Evolutionary conservation across 2,113 vertebrate genomes (phyloP), one percentile per base, ranked within the genome.

Genomic region (Haliaeetus leucogaster): DNA sequence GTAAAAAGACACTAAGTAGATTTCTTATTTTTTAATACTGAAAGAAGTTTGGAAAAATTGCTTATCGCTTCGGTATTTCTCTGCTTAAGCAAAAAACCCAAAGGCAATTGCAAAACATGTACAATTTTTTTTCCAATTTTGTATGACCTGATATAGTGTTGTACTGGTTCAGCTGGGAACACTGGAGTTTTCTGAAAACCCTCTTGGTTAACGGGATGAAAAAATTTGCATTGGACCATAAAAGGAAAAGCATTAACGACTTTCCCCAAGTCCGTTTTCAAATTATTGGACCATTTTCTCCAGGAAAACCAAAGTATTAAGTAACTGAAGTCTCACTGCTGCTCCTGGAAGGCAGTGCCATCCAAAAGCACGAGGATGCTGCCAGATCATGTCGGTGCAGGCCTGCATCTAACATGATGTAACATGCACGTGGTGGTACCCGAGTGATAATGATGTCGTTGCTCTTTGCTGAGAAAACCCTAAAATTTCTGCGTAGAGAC

Each of bases 301-400:
- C 15, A 26, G 26, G 32, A 32, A 79, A 17, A 56, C 2, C 3
- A 5, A 65, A 21, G 7, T 21, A 10, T 42, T 36, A 23, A 45
- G 16, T 32, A 12, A 13, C n/a, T 55, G 45, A 29, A 30, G 19
- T 29, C 40, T 27, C 27, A 5, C 5, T 14, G 30, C 22, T 27
- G 32, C 40, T 66, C 1, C 0, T 6, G 58, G n/a, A 7, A 7
- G 14, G 26, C 67, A 36, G n/a, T 11, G 42, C 42, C 1, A 2
- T 16, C 48, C 22, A 10, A 52, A 27, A 71, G 58, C 32, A 15
- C 1, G 11, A 53, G 13, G 45, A 6, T 36, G 32, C 42, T 70
- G 58, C 10, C 1, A n/a, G 47, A 16, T 30, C 4, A 1, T 30
- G 32, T 29, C 2, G 3, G 36, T 11, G 47, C 40, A 12, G 45